These are phyloP conservation scores for Hyles euphorbiae DNA, from an alignment of 1,140 invertebrate genomes.

Conservation along the genomic window DNA sequence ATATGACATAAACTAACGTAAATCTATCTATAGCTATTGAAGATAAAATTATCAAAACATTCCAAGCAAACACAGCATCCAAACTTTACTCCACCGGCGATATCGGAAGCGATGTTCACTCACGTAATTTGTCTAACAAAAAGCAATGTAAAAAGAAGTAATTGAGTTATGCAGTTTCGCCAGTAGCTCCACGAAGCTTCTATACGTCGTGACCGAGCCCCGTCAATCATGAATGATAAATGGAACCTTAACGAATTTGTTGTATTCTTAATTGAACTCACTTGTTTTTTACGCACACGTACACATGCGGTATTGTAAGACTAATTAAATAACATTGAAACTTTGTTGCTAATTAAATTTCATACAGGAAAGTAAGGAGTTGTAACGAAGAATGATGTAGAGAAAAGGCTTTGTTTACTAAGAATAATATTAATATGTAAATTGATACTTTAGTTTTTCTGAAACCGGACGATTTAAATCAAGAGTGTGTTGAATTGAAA, in stretches of 20 bases:
- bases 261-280: constrained; percentile 33
- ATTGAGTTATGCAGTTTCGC: constrained; percentile 42
- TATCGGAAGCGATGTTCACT: constrained; percentile 26
- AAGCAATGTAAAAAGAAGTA: constrained; percentile 23
- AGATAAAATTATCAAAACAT: too few species aligned
- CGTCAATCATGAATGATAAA: constrained; percentile 41
- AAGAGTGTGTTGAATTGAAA: too few species aligned
- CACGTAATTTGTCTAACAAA: constrained; percentile 34
- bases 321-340: neutral
- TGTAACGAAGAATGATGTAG: too few species aligned
- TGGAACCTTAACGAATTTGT: constrained; percentile 44
- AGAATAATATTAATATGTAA: too few species aligned
- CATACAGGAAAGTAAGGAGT: neutral
- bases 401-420: too few species aligned
- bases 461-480: too few species aligned
- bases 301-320: neutral
- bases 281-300: constrained; percentile 23
- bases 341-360: constrained; percentile 13
- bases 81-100: constrained; percentile 17
- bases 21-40: too few species aligned
- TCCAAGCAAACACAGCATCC: too few species aligned
- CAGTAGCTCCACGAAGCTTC: constrained; percentile 27
- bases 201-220: constrained; percentile 16
- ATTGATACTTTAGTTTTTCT: too few species aligned
- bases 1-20: too few species aligned